These are phyloP conservation scores for Macrostomum cliftonense DNA, from an alignment of 2,888 invertebrate genomes.

Conservation along the genomic window DNA sequence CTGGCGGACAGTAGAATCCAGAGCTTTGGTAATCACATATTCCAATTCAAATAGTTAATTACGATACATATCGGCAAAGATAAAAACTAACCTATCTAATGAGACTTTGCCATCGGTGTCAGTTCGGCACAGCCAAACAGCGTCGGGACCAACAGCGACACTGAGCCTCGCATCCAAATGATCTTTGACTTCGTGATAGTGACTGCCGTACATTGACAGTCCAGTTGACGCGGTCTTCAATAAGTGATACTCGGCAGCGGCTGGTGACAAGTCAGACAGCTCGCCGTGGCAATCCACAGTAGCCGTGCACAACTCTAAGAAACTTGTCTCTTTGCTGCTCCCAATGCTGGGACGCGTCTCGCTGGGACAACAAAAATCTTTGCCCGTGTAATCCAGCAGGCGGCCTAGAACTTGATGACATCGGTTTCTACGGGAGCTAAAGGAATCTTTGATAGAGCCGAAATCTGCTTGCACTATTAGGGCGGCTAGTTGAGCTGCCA, in stretches of 20 bases:
- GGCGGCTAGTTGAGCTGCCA: constrained; percentile 41
- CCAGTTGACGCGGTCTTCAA: constrained; percentile 51
- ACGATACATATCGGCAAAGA: neutral
- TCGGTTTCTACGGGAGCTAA: no score
- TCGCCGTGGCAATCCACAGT: constrained; percentile 15
- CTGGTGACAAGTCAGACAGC: constrained; percentile 49
- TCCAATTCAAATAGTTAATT: no score
- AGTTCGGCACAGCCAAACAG: constrained; percentile 43
- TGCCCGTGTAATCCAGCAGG: no score
- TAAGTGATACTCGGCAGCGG: constrained; percentile 64
- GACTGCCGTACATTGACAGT: constrained; percentile 62
- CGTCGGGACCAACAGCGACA: constrained; percentile 64
- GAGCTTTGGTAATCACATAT: no score
- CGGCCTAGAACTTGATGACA: no score
- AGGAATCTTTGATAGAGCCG: constrained; percentile 47
- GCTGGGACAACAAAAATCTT: no score
- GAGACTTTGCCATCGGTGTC: constrained; percentile 14
- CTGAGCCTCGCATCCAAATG: constrained; percentile 19
- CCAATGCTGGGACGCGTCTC: no score
- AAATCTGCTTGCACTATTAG: constrained; percentile 56
- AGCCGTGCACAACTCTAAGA: no score
- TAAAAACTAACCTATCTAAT: constrained; percentile 18
- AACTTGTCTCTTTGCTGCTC: no score
- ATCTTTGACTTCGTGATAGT: constrained; percentile 48
- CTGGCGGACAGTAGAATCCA: no score